Evolutionary conservation across 2,113 vertebrate species (phyloP).

Genomic region (Syrrhaptes paradoxus): DNA sequence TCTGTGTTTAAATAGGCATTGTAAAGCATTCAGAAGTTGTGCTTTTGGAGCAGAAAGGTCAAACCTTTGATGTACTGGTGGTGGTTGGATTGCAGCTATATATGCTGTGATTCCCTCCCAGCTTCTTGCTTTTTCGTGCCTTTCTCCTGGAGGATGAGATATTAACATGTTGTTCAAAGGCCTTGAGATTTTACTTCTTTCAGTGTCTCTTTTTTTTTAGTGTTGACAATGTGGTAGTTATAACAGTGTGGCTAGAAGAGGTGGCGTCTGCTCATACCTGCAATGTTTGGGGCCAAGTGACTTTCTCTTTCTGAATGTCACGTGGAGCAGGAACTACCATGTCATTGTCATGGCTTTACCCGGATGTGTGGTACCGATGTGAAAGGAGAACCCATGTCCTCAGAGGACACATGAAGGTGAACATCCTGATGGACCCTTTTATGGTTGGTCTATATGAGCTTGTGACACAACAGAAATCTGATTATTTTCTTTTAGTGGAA

Average conservation of each 20-base stretch:
- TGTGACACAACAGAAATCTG: not conserved
- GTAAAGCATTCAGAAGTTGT: not conserved
- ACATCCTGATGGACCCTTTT: not conserved
- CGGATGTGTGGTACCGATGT: not conserved
- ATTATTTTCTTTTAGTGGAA: not conserved
- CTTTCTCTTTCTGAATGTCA: not conserved
- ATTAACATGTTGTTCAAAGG: not conserved
- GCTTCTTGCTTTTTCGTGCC: not conserved
- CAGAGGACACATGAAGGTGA: not conserved
- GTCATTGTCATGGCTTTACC: not conserved
- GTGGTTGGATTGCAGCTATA: not conserved
- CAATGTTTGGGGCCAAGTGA: not conserved
- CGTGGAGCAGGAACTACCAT: fast-evolving
- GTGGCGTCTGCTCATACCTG: not conserved
- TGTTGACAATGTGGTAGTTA: not conserved
- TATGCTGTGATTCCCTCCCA: fast-evolving
- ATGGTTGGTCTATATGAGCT: not conserved
- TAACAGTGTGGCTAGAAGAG: not conserved
- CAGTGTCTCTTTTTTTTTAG: not conserved
- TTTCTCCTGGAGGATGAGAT: not conserved
- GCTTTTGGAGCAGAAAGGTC: not conserved
- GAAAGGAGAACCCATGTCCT: not conserved
- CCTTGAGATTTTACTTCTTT: not conserved
- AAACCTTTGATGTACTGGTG: not conserved
- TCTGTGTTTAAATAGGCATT: not conserved